Base-by-base conservation (phyloP, 2,888 invertebrate species). In the Aphrophora alni region DNA sequence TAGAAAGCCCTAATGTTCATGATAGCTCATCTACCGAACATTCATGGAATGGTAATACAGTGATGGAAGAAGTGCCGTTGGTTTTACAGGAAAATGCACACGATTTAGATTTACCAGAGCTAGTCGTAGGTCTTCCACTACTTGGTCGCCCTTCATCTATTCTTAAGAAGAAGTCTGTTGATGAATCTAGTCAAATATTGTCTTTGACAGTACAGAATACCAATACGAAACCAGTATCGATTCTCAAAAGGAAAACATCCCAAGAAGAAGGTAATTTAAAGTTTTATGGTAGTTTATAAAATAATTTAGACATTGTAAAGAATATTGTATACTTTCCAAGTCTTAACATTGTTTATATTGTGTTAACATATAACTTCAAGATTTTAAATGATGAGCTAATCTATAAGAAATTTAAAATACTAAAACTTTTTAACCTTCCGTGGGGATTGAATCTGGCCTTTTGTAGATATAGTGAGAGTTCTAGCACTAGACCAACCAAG, bases 151-250 rank as follows among this genome's bases (percentile, higher is more conserved):
- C 84, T 71, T 87, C 86, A 81, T 94, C 94, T 81, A 94, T 94
- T 86, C 88, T 94, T 70, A 94, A 94, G 88, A 92, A 93, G 85
- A 94, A 93, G 87, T 90, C 91, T 51, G 87, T 90, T 83, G 90
- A 91, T 77, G 92, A 92, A 91, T 91, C 80, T 14, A 70, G 17
- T 70, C 21, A n/a, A 21, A 10, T 59, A 21, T 21, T 59, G 21
- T 7, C 59, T 59, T 59, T 21, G 21, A 21, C 21, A 21, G 59
- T 59, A 21, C 59, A 59, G 10, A 7, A 59, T 59, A 12, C 59
- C 14, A 21, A 10, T 21, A 83, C 81, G 24, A 86, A 87, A 38
- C 91, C 91, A 72, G 89, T 91, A 81, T 91, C 92, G 14, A 92
- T 92, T 83, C 87, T 92, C 38, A 92, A 92, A 85, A 88, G 91